phyloP scores from a whole-genome alignment of 2,888 invertebrate genomes.

The Mesorhabditis spiculigera region DNA sequence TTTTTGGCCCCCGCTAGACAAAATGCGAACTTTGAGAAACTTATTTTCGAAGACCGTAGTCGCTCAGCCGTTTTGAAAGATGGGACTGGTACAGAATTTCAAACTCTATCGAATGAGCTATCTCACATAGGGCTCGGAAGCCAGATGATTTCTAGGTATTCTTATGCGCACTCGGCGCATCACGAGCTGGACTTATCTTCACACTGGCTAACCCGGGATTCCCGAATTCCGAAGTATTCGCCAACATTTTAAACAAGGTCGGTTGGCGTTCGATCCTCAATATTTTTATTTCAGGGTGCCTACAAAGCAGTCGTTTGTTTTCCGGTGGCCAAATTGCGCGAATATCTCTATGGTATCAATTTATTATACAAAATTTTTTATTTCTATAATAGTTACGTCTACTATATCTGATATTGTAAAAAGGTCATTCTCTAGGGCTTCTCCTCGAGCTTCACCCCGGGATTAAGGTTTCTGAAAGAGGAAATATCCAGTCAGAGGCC shows the following conservation, averaged over 20 bases:
- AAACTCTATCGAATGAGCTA: not conserved
- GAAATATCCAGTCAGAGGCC: constrained; percentile 47
- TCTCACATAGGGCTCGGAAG: not conserved
- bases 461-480: constrained; percentile 19
- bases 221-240: constrained; percentile 27
- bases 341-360: constrained; percentile 30
- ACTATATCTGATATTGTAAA: not conserved
- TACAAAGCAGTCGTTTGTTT: constrained; percentile 60
- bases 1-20: no score
- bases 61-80: no score
- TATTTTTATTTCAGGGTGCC: constrained; percentile 55
- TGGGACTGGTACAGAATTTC: no score
- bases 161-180: constrained; percentile 42
- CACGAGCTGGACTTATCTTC: constrained; percentile 60
- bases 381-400: not conserved
- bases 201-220: constrained; percentile 51
- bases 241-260: not conserved
- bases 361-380: constrained; percentile 2
- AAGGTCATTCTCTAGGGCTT: constrained; percentile 1
- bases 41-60: no score
- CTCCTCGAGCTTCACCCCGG: constrained; percentile 6
- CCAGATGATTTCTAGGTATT: constrained; percentile 26
- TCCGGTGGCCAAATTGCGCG: constrained; percentile 54
- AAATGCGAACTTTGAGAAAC: no score
- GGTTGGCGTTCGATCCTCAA: not conserved